Evolutionary conservation across 2,888 invertebrate species (phyloP).

Genomic region (Folsomia candida): DNA sequence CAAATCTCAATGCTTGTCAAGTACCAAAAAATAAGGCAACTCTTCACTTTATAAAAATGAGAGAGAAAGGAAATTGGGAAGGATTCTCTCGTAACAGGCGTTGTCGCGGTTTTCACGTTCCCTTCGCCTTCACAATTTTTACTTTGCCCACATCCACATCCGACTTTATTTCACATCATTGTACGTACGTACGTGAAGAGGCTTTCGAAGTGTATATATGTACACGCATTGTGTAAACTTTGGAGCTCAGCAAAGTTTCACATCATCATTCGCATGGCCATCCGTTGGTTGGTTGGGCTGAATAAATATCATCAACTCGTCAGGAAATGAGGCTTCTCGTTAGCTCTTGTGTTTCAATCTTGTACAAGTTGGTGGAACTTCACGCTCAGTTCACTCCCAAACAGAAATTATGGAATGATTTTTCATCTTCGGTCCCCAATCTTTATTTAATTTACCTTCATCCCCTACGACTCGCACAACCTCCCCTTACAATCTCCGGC

Average conservation of each 20-base stretch:
- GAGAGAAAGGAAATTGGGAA: constrained; percentile 3
- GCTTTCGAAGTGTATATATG: no score
- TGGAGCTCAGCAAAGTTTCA: no score
- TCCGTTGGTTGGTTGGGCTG: no score
- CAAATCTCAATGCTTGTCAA: constrained; percentile 8
- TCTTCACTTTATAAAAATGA: not conserved
- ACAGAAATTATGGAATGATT: constrained; percentile 4
- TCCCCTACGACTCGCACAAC: no score
- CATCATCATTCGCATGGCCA: no score
- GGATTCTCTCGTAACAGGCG: constrained; percentile 18
- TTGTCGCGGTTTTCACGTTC: constrained; percentile 39
- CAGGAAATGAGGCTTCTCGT: not conserved
- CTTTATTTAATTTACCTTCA: no score
- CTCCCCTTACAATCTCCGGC: no score
- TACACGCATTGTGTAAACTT: no score
- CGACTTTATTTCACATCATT: no score
- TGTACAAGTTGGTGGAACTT: not conserved
- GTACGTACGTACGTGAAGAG: no score
- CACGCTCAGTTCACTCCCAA: not conserved
- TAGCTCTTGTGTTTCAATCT: not conserved
- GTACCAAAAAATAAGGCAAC: not conserved
- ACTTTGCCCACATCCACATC: not conserved
- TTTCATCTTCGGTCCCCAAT: no score
- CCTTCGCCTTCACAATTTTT: constrained; percentile 15
- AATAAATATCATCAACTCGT: not conserved